These are phyloP conservation scores for Cottoperca gobio DNA, from an alignment of 2,797 vertebrate genomes.

Conservation along the genomic window DNA sequence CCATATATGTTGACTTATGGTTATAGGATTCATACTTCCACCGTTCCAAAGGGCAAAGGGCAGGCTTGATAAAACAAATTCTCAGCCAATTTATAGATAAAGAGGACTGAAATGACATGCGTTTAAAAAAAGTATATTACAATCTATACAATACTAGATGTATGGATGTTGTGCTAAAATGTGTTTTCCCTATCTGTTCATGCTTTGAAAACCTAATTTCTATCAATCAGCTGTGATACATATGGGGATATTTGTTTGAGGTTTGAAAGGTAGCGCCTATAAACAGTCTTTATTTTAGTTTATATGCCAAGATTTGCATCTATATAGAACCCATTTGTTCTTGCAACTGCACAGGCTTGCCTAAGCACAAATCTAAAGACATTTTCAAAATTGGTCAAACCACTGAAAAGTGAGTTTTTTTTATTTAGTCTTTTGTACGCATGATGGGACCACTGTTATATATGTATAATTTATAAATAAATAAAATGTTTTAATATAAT, in stretches of 20 bases:
- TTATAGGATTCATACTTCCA: not conserved
- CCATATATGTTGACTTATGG: constrained; percentile 1
- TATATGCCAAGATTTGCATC: not conserved
- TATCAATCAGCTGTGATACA: not conserved
- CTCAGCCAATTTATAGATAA: not conserved
- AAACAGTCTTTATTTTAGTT: not conserved
- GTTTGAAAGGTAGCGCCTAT: not conserved
- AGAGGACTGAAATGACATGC: not conserved
- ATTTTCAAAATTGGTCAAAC: too few relatives aligned
- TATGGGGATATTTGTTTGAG: not conserved
- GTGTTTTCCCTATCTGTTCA: not conserved
- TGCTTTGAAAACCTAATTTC: not conserved
- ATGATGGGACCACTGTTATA: too few relatives aligned
- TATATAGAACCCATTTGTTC: too few relatives aligned
- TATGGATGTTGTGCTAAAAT: not conserved
- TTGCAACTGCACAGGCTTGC: too few relatives aligned
- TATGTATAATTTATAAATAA: too few relatives aligned
- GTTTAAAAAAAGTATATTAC: not conserved
- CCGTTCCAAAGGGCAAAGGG: not conserved
- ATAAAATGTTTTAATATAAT: too few relatives aligned
- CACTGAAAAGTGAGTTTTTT: too few relatives aligned
- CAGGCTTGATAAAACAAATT: not conserved
- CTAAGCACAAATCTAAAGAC: too few relatives aligned
- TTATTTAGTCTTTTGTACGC: too few relatives aligned
- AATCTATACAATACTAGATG: not conserved